These are phyloP conservation scores for Neogale vison DNA, from an alignment of 2,113 vertebrate species.

Conservation along the genomic window DNA sequence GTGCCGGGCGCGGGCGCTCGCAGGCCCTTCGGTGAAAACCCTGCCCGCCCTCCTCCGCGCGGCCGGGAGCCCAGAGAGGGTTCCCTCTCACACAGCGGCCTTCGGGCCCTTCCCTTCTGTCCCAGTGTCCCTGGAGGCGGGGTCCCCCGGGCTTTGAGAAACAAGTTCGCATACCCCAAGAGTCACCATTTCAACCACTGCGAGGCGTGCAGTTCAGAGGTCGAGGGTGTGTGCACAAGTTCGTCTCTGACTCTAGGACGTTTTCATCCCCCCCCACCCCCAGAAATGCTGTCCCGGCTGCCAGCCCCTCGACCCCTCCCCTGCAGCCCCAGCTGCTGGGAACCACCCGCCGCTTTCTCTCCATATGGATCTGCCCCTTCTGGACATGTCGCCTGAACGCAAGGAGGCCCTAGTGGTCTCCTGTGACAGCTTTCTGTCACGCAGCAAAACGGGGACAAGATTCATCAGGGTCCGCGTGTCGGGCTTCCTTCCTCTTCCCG, in stretches of 20 bases:
- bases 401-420: accelerated
- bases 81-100: accelerated
- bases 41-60: accelerated
- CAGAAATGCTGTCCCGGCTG: background rate
- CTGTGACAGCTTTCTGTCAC: background rate
- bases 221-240: background rate
- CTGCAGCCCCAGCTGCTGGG: background rate
- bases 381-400: background rate
- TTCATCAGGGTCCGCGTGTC: accelerated
- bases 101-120: background rate
- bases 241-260: background rate
- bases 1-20: too few species aligned
- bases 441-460: accelerated
- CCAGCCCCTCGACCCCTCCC: accelerated
- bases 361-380: accelerated
- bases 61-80: background rate
- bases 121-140: background rate
- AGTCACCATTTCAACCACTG: background rate
- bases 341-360: accelerated
- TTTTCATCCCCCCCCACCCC: background rate
- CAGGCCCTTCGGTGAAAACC: background rate
- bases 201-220: accelerated
- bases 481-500: background rate
- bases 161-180: background rate
- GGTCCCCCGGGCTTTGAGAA: background rate